Evolutionary conservation across 2,888 invertebrate species (phyloP), one percentile per base, ranked within the genome.

Genomic region (Peribatodes rhomboidaria): DNA sequence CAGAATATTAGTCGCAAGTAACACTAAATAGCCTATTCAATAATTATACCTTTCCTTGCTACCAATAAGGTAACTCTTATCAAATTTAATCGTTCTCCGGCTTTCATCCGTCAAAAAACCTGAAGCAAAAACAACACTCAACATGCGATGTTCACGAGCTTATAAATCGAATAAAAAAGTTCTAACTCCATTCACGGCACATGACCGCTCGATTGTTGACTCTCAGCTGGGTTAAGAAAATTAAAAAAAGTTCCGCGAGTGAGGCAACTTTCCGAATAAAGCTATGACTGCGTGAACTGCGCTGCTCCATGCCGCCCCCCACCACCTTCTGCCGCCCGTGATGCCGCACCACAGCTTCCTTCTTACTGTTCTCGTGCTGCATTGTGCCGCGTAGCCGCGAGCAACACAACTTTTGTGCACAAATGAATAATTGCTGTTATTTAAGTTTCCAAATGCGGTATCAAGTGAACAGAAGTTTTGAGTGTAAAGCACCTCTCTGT

Each of bases 391-490:
- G 37, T 14, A 11, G 31, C 49, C 37, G 41, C 33, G 50, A 39
- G n/a, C 49, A 14, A 16, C 6, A 37, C 41, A 60, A 31, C 31
- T 58, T 50, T 41, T 18, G 41, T 50, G 16, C 20, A 42, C 31
- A 35, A 33, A 44, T 60, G 50, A 60, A 44, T 60, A 44, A 60
- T 52, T 60, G 59, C 22, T 60, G 35, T 52, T 60, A 52, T 52
- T 60, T n/a, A 35, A 50, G 59, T 60, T 33, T 22, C 52, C 27
- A 9, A 44, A 44, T 22, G 33, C 37, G 13, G 35, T 31, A 49
- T 31, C 13, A 47, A 46, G 49, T 47, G 11, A 35, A 31, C 44
- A 37, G 4, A 46, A 56, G 44, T 56, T 46, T 22, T 18, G 31
- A 31, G n/a, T 42, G 54, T 1, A 37, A 20, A 18, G 18, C 14